Conservation (phyloP, 1,140 invertebrate genomes). For the Sminthurides bifidus region DNA sequence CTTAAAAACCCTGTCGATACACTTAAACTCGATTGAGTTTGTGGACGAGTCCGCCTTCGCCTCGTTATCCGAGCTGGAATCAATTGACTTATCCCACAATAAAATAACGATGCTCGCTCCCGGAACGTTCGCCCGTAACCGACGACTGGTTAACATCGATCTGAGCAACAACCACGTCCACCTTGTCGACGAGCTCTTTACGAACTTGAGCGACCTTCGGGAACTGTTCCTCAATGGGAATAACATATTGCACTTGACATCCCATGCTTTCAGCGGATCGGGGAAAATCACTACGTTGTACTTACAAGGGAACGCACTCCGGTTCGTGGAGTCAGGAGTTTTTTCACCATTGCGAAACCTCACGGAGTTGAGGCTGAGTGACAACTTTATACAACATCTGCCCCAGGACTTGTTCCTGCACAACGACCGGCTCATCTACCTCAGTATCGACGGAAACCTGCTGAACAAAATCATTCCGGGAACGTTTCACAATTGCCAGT, state of each 20-base stretch:
- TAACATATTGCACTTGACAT: slow-evolving; percentile 70
- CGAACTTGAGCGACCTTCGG: slow-evolving; percentile 58
- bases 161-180: slow-evolving; percentile 80
- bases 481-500: slow-evolving; percentile 59
- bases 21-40: slow-evolving; percentile 65
- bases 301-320: slow-evolving; percentile 73
- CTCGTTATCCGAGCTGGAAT: slow-evolving; percentile 59
- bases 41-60: slow-evolving; percentile 65
- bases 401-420: slow-evolving; percentile 58
- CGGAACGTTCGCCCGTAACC: slow-evolving; percentile 56
- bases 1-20: slow-evolving; percentile 70
- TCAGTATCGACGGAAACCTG: slow-evolving; percentile 83
- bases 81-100: slow-evolving; percentile 75
- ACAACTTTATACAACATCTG: slow-evolving; percentile 68
- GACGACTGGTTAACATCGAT: slow-evolving; percentile 64
- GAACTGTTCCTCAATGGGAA: slow-evolving; percentile 80
- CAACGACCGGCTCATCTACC: slow-evolving; percentile 59
- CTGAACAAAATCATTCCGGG: slow-evolving; percentile 65
- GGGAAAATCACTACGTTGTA: slow-evolving; percentile 65
- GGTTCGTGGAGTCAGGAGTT: slow-evolving; percentile 56
- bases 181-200: slow-evolving; percentile 63
- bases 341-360: slow-evolving; percentile 59
- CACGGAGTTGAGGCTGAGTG: slow-evolving; percentile 68
- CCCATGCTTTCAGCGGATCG: slow-evolving; percentile 67
- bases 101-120: slow-evolving; percentile 45